These are phyloP conservation scores for Paguma larvata DNA, from an alignment of 2,797 vertebrate genomes.

Conservation along the genomic window DNA sequence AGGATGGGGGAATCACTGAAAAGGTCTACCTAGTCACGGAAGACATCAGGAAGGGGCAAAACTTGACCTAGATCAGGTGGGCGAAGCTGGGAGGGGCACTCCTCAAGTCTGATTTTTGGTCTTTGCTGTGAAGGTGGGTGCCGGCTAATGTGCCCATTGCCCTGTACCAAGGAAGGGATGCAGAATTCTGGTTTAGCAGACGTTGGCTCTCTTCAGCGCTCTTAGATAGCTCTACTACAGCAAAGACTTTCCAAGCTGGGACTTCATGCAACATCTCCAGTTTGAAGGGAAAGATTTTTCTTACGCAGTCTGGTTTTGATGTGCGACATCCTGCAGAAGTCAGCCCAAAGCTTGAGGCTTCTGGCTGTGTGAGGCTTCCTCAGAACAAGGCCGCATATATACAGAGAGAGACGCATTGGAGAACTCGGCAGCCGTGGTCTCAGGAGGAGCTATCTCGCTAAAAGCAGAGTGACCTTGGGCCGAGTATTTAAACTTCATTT, in stretches of 20 bases:
- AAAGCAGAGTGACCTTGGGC: background rate
- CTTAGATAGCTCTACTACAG: background rate
- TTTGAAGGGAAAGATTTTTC: background rate
- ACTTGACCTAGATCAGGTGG: background rate
- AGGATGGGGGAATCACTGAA: background rate
- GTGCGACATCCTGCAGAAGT: no score
- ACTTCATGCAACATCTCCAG: background rate
- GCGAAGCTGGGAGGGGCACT: background rate
- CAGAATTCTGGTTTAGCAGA: background rate
- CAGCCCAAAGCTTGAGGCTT: background rate
- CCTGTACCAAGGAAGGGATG: fast-evolving
- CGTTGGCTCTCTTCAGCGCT: no score
- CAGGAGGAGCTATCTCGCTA: background rate
- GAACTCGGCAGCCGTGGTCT: background rate
- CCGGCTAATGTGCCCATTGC: background rate
- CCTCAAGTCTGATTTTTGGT: no score
- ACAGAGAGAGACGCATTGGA: background rate
- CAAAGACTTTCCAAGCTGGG: background rate
- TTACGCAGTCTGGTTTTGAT: background rate
- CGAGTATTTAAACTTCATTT: background rate
- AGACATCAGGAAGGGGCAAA: background rate
- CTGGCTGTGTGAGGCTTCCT: background rate
- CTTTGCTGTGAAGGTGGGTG: background rate
- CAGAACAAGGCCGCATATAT: fast-evolving
- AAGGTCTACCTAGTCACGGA: background rate